Percentiles rank a stretch among this genome's conserved stretches.
These are phyloP conservation scores for Ectropis grisescens DNA, from an alignment of 1,140 invertebrate species.

Conservation along the genomic window DNA sequence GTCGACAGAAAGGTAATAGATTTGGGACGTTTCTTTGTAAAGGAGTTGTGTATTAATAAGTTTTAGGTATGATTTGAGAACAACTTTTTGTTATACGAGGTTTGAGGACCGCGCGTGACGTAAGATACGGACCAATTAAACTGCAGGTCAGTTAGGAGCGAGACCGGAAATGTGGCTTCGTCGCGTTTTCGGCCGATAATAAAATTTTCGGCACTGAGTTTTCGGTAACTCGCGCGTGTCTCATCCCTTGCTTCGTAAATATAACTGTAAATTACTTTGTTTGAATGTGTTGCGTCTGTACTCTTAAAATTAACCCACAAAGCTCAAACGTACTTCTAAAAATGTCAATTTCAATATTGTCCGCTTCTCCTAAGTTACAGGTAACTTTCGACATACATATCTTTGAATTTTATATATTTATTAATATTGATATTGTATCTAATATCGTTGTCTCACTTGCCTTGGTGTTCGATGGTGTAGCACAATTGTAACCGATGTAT, in stretches of 20 bases:
- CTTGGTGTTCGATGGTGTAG: constrained; percentile 66
- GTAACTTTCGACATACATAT: constrained; percentile 53
- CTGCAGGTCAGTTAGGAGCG: no score
- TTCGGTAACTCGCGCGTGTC: no score
- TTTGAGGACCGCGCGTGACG: no score
- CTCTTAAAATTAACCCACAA: constrained; percentile 32
- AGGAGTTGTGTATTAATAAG: constrained; percentile 46
- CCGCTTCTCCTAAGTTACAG: constrained; percentile 32
- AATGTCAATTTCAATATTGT: constrained; percentile 55
- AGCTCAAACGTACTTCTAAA: constrained; percentile 52
- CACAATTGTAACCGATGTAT: constrained; percentile 69
- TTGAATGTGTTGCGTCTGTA: constrained; percentile 26
- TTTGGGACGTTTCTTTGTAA: constrained; percentile 36
- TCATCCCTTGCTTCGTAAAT: no score
- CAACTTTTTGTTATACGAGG: constrained; percentile 13
- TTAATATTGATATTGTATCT: constrained; percentile 34
- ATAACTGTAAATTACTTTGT: no score
- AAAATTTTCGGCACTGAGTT: no score
- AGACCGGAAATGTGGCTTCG: constrained; percentile 2
- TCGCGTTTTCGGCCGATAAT: no score
- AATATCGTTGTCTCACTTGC: constrained; percentile 56
- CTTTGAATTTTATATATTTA: constrained; percentile 53
- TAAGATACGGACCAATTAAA: no score
- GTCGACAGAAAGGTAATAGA: constrained; percentile 33
- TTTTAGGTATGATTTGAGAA: constrained; percentile 15